Conservation (phyloP, 2,888 invertebrate species). For the Diloba caeruleocephala region DNA sequence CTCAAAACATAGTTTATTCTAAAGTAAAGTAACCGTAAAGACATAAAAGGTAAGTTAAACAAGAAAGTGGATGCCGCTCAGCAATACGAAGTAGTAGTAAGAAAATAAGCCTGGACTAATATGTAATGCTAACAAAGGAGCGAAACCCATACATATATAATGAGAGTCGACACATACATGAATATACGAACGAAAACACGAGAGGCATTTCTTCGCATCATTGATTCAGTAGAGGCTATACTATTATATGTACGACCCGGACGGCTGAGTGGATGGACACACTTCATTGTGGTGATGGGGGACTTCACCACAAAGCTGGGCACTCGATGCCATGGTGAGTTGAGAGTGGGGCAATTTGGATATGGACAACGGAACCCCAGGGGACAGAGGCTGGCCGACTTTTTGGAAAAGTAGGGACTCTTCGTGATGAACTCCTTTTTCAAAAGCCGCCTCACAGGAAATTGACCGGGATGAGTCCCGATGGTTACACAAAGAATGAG, state of each 20-base stretch:
- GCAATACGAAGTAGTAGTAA: constrained; percentile 23
- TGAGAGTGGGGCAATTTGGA: no score
- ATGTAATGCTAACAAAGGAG: constrained; percentile 24
- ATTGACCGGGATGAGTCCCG: no score
- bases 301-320: no score
- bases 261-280: neutral
- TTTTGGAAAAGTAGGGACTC: no score
- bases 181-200: constrained; percentile 5
- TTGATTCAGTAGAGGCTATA: constrained; percentile 11
- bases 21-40: neutral
- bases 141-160: constrained; percentile 35
- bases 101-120: constrained; percentile 25
- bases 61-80: neutral
- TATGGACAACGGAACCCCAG: no score
- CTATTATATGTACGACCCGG: neutral
- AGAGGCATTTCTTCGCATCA: constrained; percentile 21
- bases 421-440: no score
- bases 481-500: no score
- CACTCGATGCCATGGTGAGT: no score
- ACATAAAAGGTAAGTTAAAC: neutral
- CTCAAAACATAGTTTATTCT: neutral
- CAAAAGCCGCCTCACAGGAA: no score
- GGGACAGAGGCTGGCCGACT: no score
- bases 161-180: constrained; percentile 17
- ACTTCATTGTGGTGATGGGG: no score